A percentile compares a stretch with the other conserved stretches of the same genome.
phyloP scores from a whole-genome alignment of 2,888 invertebrate species.

The Brenthis hecate region DNA sequence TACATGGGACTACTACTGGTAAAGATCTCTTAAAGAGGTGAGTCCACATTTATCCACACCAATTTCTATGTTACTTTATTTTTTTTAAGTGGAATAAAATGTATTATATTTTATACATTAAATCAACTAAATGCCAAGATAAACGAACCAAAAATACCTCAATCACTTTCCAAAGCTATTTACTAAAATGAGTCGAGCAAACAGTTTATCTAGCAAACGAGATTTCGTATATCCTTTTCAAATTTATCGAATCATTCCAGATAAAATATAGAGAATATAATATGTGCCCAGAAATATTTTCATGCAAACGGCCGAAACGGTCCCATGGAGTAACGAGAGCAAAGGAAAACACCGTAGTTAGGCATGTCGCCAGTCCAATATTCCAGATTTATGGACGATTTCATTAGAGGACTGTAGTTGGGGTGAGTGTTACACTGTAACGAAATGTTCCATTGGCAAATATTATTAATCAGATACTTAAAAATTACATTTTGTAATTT shows the following conservation, averaged over 20 bases:
- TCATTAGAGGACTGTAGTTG: slow-evolving; percentile 52
- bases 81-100: no score
- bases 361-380: slow-evolving; percentile 56
- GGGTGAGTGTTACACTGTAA: slow-evolving; percentile 30
- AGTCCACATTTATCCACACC: no score
- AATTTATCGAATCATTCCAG: slow-evolving; percentile 32
- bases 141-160: slow-evolving; percentile 10
- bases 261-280: slow-evolving; percentile 36
- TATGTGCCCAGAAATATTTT: slow-evolving; percentile 33
- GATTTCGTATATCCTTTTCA: slow-evolving; percentile 25
- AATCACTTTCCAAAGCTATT: slow-evolving; percentile 20
- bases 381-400: slow-evolving; percentile 60
- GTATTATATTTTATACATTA: not conserved
- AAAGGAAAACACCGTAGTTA: slow-evolving; percentile 48
- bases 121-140: not conserved
- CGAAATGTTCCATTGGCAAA: not conserved
- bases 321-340: slow-evolving; percentile 43
- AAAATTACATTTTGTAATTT: no score
- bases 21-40: no score
- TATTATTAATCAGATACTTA: not conserved
- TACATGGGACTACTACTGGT: no score
- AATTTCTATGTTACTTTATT: no score
- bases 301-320: slow-evolving; percentile 39
- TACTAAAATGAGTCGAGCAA: slow-evolving; percentile 7
- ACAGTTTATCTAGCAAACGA: not conserved